phyloP scores from a whole-genome alignment of 53 echinoderm and acorn worm genomes.

The Glandiceps talaboti region DNA sequence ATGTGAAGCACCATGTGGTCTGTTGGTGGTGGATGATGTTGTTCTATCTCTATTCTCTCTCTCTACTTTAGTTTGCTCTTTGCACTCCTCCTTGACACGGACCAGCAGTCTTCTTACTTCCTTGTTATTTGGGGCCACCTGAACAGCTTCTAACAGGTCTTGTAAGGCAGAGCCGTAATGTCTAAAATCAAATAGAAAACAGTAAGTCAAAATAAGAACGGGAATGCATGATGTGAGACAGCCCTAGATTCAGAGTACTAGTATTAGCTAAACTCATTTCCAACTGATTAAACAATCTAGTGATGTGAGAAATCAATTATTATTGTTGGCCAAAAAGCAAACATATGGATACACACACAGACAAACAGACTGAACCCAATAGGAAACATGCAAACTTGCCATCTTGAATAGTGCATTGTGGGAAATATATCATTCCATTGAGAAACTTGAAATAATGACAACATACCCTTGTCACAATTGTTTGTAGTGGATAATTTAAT shows the following conservation, averaged over 20 bases:
- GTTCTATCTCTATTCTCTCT: constrained; percentile 28
- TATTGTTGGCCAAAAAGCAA: no score
- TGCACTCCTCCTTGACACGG: constrained; percentile 95
- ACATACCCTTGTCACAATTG: no score
- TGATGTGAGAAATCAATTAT: no score
- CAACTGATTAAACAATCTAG: not conserved
- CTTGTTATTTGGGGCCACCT: constrained; percentile 85
- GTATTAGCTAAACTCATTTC: not conserved
- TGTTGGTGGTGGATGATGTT: not conserved
- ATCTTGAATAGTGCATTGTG: no score
- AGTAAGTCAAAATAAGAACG: not conserved
- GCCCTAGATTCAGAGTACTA: no score
- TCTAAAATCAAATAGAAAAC: constrained; percentile 27
- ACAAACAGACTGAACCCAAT: no score
- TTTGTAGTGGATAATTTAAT: no score
- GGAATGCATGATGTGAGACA: no score
- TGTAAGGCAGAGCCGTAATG: constrained; percentile 92
- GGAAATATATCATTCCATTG: no score
- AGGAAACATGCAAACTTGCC: no score
- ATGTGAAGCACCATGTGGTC: not conserved
- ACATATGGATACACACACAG: no score
- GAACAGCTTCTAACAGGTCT: constrained; percentile 83
- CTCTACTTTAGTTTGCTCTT: constrained; percentile 83
- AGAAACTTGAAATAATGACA: no score
- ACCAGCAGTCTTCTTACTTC: constrained; percentile 83